phyloP scores from a whole-genome alignment of 2,888 invertebrate genomes.

The Trachelus tabidus region DNA sequence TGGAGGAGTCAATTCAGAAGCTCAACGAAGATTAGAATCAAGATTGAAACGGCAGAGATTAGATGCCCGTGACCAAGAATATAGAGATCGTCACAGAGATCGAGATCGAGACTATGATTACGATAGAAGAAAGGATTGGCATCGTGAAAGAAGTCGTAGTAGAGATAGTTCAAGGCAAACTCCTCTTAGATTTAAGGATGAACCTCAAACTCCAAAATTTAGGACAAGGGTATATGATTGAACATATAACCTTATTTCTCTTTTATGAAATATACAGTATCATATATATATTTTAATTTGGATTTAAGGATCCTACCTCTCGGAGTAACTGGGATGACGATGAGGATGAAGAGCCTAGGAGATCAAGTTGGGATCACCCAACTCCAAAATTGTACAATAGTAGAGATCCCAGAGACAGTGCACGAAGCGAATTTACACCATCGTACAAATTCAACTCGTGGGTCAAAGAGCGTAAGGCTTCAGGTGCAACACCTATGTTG shows the following conservation, averaged over 20 bases:
- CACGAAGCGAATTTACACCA: constrained; percentile 79
- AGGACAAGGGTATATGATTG: constrained; percentile 56
- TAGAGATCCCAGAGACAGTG: constrained; percentile 59
- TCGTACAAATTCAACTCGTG: constrained; percentile 86
- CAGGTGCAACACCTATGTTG: constrained; percentile 74
- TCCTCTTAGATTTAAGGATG: constrained; percentile 81
- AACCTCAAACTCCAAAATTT: constrained; percentile 85
- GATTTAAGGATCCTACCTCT: constrained; percentile 69
- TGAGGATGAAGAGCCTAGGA: constrained; percentile 71
- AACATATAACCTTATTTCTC: constrained; percentile 27
- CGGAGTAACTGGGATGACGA: constrained; percentile 83
- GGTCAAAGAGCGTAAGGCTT: constrained; percentile 76
- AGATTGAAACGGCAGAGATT: constrained; percentile 60
- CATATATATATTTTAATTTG: background rate
- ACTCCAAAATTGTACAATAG: constrained; percentile 77
- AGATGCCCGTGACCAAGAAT: constrained; percentile 49
- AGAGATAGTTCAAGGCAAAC: constrained; percentile 48
- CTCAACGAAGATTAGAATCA: constrained; percentile 74
- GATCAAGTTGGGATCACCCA: constrained; percentile 93
- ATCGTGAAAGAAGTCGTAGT: constrained; percentile 46
- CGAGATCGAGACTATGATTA: constrained; percentile 49
- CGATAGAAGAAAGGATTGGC: constrained; percentile 42
- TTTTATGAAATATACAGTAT: background rate
- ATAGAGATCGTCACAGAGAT: constrained; percentile 56
- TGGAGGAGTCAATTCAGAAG: constrained; percentile 88